A percentile compares a stretch with the other conserved stretches of the same genome.
Evolutionary conservation across 2,113 vertebrate species (phyloP).

Genomic region (Pelvicachromis taeniatus): DNA sequence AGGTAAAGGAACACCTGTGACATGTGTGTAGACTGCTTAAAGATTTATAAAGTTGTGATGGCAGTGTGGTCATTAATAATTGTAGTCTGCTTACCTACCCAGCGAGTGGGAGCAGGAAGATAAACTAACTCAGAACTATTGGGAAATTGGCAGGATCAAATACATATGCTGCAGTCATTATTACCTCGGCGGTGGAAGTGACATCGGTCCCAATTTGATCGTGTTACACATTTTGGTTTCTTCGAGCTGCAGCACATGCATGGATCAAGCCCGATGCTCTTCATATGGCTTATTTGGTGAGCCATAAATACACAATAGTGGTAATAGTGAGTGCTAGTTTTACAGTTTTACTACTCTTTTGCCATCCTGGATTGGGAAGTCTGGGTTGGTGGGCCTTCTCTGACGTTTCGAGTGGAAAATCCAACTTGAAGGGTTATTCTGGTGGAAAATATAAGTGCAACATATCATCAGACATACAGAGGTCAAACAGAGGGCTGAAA

Average conservation of each 20-base stretch:
- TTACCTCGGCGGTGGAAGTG: background rate
- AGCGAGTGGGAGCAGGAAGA: rapidly evolving
- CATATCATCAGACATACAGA: background rate
- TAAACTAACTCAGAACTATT: background rate
- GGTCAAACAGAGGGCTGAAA: background rate
- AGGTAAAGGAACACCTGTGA: background rate
- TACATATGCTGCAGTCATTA: background rate
- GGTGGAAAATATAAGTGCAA: background rate
- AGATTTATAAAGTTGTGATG: background rate
- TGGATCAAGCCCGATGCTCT: background rate
- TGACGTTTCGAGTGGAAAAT: background rate
- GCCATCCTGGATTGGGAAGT: background rate
- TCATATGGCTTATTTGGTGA: background rate
- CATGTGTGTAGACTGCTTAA: background rate
- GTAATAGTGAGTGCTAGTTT: background rate
- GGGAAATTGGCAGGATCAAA: background rate
- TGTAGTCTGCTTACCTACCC: background rate
- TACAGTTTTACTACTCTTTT: background rate
- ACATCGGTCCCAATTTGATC: background rate
- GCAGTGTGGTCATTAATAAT: background rate
- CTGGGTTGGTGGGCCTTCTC: background rate
- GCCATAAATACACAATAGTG: background rate
- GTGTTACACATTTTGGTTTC: background rate
- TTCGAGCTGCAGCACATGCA: rapidly evolving
- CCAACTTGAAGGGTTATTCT: background rate